Evolutionary conservation across 2,888 invertebrate genomes (phyloP), one percentile per base, ranked within the genome.

Genomic region (Physocephala rufipes): DNA sequence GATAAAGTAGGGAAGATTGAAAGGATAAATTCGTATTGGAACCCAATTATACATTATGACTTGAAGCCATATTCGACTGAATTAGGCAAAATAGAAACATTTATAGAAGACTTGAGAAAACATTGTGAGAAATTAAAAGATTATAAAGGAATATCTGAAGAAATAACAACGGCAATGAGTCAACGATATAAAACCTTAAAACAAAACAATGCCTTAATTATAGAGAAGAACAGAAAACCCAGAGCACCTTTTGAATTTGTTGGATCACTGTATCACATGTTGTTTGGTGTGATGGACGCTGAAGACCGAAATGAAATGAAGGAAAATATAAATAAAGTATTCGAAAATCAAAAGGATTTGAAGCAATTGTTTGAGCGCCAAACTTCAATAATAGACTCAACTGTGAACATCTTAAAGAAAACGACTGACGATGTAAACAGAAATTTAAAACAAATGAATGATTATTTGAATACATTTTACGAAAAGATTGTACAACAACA

Each of bases 341-440:
- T 59, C 59, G 59, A 59, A 59, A 24, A 28, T 61, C 61, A 61
- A n/a, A 28, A 61, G 28, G 61, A 61, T 61, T 61, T 61, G n/a
- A 61, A 24, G 61, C 24, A 61, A 2, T 4, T 61, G 21, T 19
- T 16, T 19, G 24, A n/a, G 36, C n/a, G 13, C 12, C 19, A 19
- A 28, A 61, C 61, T 36, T 61, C 61, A 26, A 61, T 61, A 61
- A 24, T 61, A 30, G 19, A 61, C 61, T n/a, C 26, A 15, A 19
- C 61, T 16, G 24, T 61, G 28, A 61, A 61, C n/a, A 61, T 61
- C 21, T 61, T 61, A 61, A 61, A 61, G 28, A 59, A 59, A 21
- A 59, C 7, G 59, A 59, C 15, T 28, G 59, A 59, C 2, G 59
- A 59, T 59, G 19, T 61, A 24, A 61, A 61, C 61, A 13, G 26